A percentile compares a stretch with the other conserved stretches of the same genome.
Evolutionary conservation across 2,888 invertebrate species (phyloP).

Genomic region (Hypomecis punctinalis): DNA sequence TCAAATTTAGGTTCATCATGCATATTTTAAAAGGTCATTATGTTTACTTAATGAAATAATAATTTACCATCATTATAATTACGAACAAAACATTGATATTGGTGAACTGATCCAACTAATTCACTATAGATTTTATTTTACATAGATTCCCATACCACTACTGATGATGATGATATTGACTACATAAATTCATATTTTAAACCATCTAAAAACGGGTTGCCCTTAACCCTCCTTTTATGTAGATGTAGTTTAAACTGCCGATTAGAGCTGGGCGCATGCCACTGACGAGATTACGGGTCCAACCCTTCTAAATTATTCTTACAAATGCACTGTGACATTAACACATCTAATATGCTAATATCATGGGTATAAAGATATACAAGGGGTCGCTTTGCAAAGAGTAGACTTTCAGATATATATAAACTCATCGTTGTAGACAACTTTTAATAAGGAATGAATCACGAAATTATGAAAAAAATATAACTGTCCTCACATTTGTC

Average conservation of each 20-base stretch:
- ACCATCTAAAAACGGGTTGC: slow-evolving; percentile 1
- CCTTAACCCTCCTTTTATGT: slow-evolving; percentile 33
- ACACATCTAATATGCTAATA: slow-evolving; percentile 65
- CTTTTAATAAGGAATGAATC: no score
- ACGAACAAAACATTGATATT: no score
- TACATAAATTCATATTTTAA: slow-evolving; percentile 1
- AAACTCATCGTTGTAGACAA: no score
- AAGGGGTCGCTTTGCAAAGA: not conserved
- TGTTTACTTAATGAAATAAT: no score
- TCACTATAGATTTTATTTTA: no score
- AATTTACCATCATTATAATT: no score
- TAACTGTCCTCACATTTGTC: no score
- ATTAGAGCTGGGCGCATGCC: slow-evolving; percentile 43
- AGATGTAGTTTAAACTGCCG: slow-evolving; percentile 42
- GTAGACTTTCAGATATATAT: no score
- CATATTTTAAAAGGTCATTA: no score
- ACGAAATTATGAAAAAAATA: no score
- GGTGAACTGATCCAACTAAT: no score
- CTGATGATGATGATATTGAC: slow-evolving; percentile 1
- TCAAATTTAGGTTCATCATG: no score
- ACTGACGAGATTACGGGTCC: slow-evolving; percentile 54
- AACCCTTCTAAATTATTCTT: slow-evolving; percentile 48
- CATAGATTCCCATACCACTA: not conserved
- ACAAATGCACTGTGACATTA: slow-evolving; percentile 50
- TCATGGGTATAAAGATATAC: slow-evolving; percentile 53